Percentiles rank a stretch among this genome's conserved stretches.
These are phyloP conservation scores for Pseudachorutes palmiensis DNA, from an alignment of 1,140 invertebrate species.

Conservation along the genomic window DNA sequence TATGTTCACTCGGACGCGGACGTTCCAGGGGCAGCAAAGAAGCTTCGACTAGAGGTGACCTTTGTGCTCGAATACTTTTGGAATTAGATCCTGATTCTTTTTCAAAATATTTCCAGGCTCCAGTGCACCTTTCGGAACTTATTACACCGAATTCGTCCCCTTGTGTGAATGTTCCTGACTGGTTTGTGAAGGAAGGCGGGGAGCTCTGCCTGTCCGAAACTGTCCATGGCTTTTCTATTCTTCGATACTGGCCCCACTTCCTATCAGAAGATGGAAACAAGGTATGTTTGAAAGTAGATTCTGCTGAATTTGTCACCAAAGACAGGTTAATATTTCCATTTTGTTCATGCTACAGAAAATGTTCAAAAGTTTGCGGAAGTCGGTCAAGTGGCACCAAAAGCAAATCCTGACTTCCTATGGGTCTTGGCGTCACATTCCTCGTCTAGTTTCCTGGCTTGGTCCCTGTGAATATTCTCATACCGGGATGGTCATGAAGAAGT, in stretches of 20 bases:
- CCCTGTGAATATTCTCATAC: slow-evolving; percentile 47
- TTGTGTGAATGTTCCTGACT: slow-evolving; percentile 32
- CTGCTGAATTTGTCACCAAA: background rate
- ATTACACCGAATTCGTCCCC: slow-evolving; percentile 9
- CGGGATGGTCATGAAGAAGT: slow-evolving; percentile 43
- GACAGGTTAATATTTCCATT: background rate
- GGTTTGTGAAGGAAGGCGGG: slow-evolving; percentile 35
- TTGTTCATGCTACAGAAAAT: slow-evolving; percentile 32
- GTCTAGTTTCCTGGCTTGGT: slow-evolving; percentile 49
- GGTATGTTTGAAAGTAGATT: slow-evolving; percentile 7
- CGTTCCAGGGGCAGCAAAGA: slow-evolving; percentile 6
- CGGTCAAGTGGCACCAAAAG: slow-evolving; percentile 47
- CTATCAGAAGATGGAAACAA: slow-evolving; percentile 20
- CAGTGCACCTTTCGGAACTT: slow-evolving; percentile 15
- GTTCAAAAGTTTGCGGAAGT: slow-evolving; percentile 21
- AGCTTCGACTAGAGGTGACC: slow-evolving; percentile 15
- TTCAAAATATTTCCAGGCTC: slow-evolving; percentile 17
- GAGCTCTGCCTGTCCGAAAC: slow-evolving; percentile 33
- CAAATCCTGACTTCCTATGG: slow-evolving; percentile 41
- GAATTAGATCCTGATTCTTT: too few relatives aligned
- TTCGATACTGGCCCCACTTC: slow-evolving; percentile 34
- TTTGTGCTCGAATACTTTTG: background rate
- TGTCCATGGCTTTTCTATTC: slow-evolving; percentile 23
- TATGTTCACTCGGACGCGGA: slow-evolving; percentile 15
- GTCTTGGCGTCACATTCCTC: slow-evolving; percentile 43